Evolutionary conservation across 1,140 invertebrate genomes (phyloP), one percentile per base, ranked within the genome.

Genomic region (Trichomalopsis sarcophagae): DNA sequence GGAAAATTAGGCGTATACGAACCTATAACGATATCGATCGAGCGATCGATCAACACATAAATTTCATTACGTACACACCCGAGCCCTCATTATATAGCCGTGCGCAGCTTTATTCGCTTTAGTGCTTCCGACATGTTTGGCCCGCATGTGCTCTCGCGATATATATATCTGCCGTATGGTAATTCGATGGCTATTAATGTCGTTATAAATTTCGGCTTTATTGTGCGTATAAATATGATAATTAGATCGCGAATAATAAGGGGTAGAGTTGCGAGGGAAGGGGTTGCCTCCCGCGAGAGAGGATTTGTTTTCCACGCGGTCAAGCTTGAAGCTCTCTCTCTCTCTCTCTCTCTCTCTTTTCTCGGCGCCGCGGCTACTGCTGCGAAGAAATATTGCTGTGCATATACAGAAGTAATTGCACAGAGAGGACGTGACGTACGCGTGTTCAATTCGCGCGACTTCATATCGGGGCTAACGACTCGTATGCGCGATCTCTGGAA

Each of bases 171-270:
- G 23, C 50, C 74, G n/a, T 83, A 83, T 69, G 81, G 44, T 83
- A 83, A 83, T 83, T 76, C 81, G 21, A 76, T 69, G 81, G 73
- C 81, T 77, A 83, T 83, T 77, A 77, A 77, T 33, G 81, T 77
- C 81, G 33, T 68, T 83, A 83, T 76, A 83, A 83, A 83, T 83
- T 83, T 68, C 73, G 33, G 27, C 81, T 68, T 83, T 77, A 77
- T 76, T 77, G 47, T 44, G 47, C 33, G 14, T 77, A 83, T 40
- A 75, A 62, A 82, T 83, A 83, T 77, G 73, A 68, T 77, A 83
- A 83, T 83, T 69, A 69, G 81, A 47, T 77, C 74, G 81, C 76
- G 66, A 77, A 83, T 83, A 76, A 83, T 62, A n/a, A 62, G 55
- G 55, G 17, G 55, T 6, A n/a, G 27, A 21, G 23, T 6, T 11